Percentiles rank a stretch among this genome's conserved stretches.
These are phyloP conservation scores for Clitarchus hookeri DNA, from an alignment of 2,888 invertebrate species.

Conservation along the genomic window DNA sequence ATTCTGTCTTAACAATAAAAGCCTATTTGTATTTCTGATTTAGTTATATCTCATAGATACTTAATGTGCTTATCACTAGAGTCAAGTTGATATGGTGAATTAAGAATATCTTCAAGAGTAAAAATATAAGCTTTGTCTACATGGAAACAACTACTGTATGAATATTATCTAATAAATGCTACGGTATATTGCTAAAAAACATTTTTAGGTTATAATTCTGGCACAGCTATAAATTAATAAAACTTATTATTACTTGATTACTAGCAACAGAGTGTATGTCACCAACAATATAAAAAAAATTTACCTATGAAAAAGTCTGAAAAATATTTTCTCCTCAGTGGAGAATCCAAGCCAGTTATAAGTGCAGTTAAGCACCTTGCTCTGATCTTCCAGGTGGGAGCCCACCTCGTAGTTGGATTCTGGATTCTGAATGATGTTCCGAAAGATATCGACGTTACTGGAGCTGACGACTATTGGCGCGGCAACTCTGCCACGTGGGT, in stretches of 20 bases:
- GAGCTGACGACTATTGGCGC: constrained; percentile 88
- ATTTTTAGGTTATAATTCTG: too few relatives aligned
- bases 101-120: too few relatives aligned
- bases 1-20: too few relatives aligned
- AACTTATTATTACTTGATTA: not conserved
- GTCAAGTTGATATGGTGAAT: too few relatives aligned
- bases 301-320: constrained; percentile 70
- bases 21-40: too few relatives aligned
- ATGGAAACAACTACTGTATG: too few relatives aligned
- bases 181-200: too few relatives aligned
- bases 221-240: not conserved
- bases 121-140: too few relatives aligned
- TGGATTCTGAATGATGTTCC: constrained; percentile 91
- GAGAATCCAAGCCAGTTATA: constrained; percentile 90
- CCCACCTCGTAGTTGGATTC: constrained; percentile 93
- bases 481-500: constrained; percentile 89
- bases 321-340: constrained; percentile 73
- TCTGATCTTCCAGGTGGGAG: constrained; percentile 93
- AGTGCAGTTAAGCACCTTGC: constrained; percentile 89
- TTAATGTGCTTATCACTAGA: too few relatives aligned
- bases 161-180: too few relatives aligned
- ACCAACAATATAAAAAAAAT: constrained; percentile 12
- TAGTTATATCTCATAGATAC: too few relatives aligned
- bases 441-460: constrained; percentile 82
- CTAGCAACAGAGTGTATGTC: not conserved